A percentile compares a stretch with the other conserved stretches of the same genome.
Conservation (phyloP, 2,888 invertebrate genomes). For the Perdita meconis region DNA sequence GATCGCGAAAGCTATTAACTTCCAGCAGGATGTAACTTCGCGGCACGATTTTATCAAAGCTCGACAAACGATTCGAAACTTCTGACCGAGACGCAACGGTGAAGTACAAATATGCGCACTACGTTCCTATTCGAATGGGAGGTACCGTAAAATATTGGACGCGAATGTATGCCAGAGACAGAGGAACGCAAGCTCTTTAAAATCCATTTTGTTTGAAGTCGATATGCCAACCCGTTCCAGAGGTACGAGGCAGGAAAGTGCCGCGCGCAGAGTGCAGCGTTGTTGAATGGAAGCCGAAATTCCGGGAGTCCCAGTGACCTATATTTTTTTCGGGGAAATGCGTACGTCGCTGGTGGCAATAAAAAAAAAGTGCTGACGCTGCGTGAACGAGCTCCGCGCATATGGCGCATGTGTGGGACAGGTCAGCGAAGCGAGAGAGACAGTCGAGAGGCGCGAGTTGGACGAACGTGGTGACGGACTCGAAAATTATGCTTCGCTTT, state of each 20-base stretch:
- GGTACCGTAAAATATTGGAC: neutral
- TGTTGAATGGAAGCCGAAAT: neutral
- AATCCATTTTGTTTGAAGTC: neutral
- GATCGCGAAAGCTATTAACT: too few species aligned
- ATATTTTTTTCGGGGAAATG: conserved; percentile 9
- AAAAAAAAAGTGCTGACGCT: neutral
- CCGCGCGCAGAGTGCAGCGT: neutral
- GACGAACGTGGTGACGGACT: too few species aligned
- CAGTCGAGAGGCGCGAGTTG: neutral
- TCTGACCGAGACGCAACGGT: too few species aligned
- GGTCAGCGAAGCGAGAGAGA: neutral
- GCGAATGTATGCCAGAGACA: too few species aligned
- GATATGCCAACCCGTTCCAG: conserved; percentile 1
- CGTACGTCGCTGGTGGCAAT: neutral
- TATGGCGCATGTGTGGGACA: neutral
- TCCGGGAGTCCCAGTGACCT: neutral
- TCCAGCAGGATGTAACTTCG: too few species aligned
- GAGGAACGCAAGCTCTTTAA: neutral
- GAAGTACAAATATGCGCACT: too few species aligned
- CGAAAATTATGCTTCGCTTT: neutral
- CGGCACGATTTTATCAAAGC: too few species aligned
- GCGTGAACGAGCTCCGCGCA: neutral
- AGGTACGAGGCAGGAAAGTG: conserved; percentile 2
- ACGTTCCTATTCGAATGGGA: too few species aligned
- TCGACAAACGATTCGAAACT: too few species aligned